Evolutionary conservation across 2,797 vertebrate genomes (phyloP), one percentile per base, ranked within the genome.

Genomic region (Zenarchopterus dispar): DNA sequence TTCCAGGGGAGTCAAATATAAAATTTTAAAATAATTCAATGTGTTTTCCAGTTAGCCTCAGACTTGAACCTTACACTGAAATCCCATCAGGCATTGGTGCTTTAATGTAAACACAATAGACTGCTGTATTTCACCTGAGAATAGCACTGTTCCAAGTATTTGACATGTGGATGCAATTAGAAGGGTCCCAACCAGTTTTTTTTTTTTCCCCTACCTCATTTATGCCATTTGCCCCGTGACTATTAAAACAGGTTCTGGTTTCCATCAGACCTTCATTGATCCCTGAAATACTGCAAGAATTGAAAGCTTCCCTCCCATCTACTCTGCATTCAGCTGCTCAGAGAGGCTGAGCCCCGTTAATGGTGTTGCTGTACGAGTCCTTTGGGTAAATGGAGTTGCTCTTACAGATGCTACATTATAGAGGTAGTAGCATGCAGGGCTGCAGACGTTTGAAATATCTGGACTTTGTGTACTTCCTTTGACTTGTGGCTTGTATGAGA

Each of bases 81-180:
- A 24, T 41, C 13, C 5, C 23, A 28, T 5, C 7, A 0, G 36
- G 60, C 15, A 36, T 16, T 54, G 22, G 17, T 19, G 10, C 19
- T 56, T 3, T 18, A 11, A 42, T 31, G 21, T 21, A 6, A 62
- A 28, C 47, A 2, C 36, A 23, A 18, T 17, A 22, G 5, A 45
- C 21, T 56, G 6, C 24, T 46, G 39, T 21, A 15, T 41, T 44
- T 9, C 13, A n/a, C 22, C 11, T 3, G 4, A 16, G 1, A 9
- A 28, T 3, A 8, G 19, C 6, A 22, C 8, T 21, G 53, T 16
- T 22, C 6, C 1, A 10, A 13, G 19, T 47, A 15, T 63, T 42
- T 41, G 26, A 46, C 82, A 84, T 76, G 48, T 77, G 73, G 77
- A 45, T 53, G 52, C 69, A 77, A 74, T 86, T 85, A 77, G 26